Conservation (phyloP, 2,113 vertebrate species). For the Megaceryle maxima region DNA sequence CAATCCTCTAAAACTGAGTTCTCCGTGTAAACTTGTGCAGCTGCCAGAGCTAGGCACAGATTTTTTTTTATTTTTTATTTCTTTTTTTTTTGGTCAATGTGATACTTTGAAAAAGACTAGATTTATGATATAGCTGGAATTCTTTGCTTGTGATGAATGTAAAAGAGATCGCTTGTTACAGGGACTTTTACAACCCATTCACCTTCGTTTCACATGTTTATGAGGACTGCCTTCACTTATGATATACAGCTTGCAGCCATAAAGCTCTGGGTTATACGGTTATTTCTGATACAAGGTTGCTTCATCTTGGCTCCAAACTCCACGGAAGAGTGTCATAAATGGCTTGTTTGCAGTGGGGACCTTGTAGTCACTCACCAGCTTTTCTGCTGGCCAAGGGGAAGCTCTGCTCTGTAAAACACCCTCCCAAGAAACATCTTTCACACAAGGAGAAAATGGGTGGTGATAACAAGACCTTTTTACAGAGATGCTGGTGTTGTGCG, state of each 20-base stretch:
- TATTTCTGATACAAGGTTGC: conserved; percentile 76
- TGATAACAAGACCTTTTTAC: background rate
- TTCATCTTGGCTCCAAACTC: conserved; percentile 78
- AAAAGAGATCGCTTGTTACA: conserved; percentile 75
- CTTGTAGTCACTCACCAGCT: conserved; percentile 33
- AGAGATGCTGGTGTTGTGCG: background rate
- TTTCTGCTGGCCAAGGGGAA: conserved; percentile 45
- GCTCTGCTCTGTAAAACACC: background rate
- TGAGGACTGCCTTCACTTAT: conserved; percentile 76
- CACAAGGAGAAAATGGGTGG: fast-evolving
- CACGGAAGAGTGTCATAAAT: conserved; percentile 77
- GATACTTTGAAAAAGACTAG: conserved; percentile 70
- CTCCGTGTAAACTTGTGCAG: conserved; percentile 63
- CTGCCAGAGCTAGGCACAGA: conserved; percentile 62
- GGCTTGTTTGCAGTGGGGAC: conserved; percentile 65
- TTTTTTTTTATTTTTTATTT: background rate
- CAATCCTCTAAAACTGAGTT: conserved; percentile 63
- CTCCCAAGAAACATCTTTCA: background rate
- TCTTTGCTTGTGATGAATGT: conserved; percentile 74
- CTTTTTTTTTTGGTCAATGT: conserved; percentile 53
- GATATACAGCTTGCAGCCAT: conserved; percentile 74
- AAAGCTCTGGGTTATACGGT: conserved; percentile 74
- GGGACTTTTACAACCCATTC: conserved; percentile 79
- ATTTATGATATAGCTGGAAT: conserved; percentile 80
- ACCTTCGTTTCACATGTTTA: conserved; percentile 80